Base-by-base conservation (phyloP, 1,140 invertebrate species). In the Drosophila neocordata region DNA sequence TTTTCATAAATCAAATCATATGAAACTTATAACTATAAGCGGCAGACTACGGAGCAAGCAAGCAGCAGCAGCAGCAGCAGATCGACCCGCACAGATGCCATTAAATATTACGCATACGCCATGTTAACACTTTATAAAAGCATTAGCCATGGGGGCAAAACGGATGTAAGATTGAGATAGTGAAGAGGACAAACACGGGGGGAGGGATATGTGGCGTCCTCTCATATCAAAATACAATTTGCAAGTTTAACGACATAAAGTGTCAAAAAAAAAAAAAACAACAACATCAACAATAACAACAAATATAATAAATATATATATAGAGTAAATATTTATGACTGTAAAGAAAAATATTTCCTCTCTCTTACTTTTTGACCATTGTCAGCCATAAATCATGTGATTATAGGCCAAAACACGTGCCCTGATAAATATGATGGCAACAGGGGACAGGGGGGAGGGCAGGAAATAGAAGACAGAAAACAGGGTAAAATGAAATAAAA, bases 61-160 rank as follows among this genome's bases (percentile, higher is more conserved):
- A n/a, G n/a, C n/a, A n/a, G n/a, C n/a, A n/a, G n/a, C n/a, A n/a
- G n/a, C n/a, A n/a, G n/a, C 22, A 53, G 55, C 8, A 58, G 41
- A 48, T 48, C 41, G 11, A 69, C 27, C 62, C 37, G 66, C 65
- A 68, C 62, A 82, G 75, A 65, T 80, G 81, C 73, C 51, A 74
- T 80, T 85, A 85, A 87, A 81, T 82, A 77, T 87, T 76, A 69
- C 79, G 72, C 69, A 88, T 79, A 87, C 83, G 72, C 68, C 70
- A 66, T 77, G 83, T 87, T 88, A 88, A 74, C 83, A 88, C 79
- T 88, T 87, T 83, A 88, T 88, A 88, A 88, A 77, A 72, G 67
- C 83, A 87, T 88, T 88, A 85, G 76, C 65, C 15, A 9, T 44
- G 41, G 41, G 41, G 13, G 13, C 13, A 15, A 12, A 41, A 2